phyloP scores from a whole-genome alignment of 2,797 vertebrate species.

The Hemibagrus guttatus region DNA sequence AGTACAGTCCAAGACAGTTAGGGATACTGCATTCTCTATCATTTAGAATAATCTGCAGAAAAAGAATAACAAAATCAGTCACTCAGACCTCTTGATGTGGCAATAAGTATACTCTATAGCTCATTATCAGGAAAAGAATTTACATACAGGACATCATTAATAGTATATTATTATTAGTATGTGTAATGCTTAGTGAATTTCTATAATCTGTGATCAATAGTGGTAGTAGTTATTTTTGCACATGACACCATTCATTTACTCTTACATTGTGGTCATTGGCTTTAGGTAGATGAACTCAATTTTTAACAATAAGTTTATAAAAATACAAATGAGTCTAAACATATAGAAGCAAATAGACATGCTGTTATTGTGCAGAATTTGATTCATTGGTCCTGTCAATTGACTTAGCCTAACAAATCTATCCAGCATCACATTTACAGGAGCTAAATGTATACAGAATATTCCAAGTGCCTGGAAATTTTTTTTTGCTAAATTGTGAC shows the following conservation, averaged over 20 bases:
- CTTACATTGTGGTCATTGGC: background rate
- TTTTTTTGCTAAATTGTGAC: conserved; percentile 56
- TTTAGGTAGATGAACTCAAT: background rate
- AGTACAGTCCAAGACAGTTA: conserved; percentile 29
- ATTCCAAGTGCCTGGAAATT: conserved; percentile 50
- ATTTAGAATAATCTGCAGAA: conserved; percentile 37
- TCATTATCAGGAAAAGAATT: conserved; percentile 28
- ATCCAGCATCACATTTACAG: conserved; percentile 35
- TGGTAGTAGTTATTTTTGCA: background rate
- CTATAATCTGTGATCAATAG: conserved; percentile 3
- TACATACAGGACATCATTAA: conserved; percentile 11
- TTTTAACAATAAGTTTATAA: background rate
- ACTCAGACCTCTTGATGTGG: conserved; percentile 11
- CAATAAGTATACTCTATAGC: conserved; percentile 31
- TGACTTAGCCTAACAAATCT: conserved; percentile 29
- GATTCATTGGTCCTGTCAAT: conserved; percentile 16
- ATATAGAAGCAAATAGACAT: background rate
- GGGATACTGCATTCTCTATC: conserved; percentile 46
- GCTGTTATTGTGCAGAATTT: background rate
- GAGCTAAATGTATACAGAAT: conserved; percentile 44
- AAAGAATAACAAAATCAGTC: conserved; percentile 37
- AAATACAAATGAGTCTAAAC: background rate
- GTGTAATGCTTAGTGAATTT: conserved; percentile 19
- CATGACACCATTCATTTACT: background rate
- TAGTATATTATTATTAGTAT: conserved; percentile 10